Base-by-base conservation (phyloP, 1,140 invertebrate species). In the Drosophila azteca region DNA sequence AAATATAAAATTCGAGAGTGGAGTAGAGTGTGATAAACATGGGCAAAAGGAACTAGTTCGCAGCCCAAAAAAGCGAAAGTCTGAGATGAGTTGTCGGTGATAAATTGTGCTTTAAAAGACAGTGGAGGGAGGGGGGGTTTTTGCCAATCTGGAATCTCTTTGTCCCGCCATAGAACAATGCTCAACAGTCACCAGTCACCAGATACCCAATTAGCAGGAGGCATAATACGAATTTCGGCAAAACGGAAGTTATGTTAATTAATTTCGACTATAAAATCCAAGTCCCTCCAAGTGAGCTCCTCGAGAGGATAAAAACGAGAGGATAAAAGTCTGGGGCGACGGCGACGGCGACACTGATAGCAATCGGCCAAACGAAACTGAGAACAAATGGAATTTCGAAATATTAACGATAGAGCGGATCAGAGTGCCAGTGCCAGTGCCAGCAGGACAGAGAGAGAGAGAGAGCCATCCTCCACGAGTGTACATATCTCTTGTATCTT, bases 171-270 rank as follows among this genome's bases (percentile, higher is more conserved):
- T n/a, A 41, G 41, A 46, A 63, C 50, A 73, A 39, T 39, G 35
- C 35, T 13, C 35, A 39, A 65, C 17, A 49, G 39, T 15, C 22
- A 22, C 22, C 22, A 35, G 15, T 24, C 51, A 22, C 29, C 49
- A 46, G 51, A 80, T 79, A 52, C 63, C 81, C 70, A 85, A 87
- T 85, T 87, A 78, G 78, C 49, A 61, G 50, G 50, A 52, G 72
- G 50, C 48, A 70, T n/a, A 62, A 68, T 78, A 72, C 78, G 70
- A 50, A 50, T 55, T 73, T 79, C 51, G 62, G 55, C 76, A 57
- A 62, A 82, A 82, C 75, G 83, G 83, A 87, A 87, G 75, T 77
- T 73, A 79, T 88, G 84, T 70, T 88, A 88, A 88, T 88, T 88
- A 72, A 70, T 67, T 80, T 80, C 61, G 58, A 68, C 76, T 72